Evolutionary conservation across 2,888 invertebrate genomes (phyloP).

Genomic region (Oxycera nigricornis): DNA sequence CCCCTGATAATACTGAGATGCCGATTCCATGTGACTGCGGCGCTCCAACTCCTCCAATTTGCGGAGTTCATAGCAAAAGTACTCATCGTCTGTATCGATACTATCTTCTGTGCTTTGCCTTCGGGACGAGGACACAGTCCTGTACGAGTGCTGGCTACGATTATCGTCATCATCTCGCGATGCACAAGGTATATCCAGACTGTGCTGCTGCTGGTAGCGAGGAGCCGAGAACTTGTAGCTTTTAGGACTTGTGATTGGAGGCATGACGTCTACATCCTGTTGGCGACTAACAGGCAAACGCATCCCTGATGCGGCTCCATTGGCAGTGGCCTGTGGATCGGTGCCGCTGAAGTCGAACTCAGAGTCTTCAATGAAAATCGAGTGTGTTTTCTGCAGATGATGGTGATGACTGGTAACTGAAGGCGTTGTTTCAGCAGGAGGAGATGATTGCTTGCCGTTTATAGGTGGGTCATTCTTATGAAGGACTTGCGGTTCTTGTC

Average conservation of each 20-base stretch:
- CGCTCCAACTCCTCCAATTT: slow-evolving; percentile 87
- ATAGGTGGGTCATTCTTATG: background rate
- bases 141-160: slow-evolving; percentile 84
- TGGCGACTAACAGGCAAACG: background rate
- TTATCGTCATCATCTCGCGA: slow-evolving; percentile 83
- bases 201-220: slow-evolving; percentile 71
- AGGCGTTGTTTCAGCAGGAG: background rate
- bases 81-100: slow-evolving; percentile 92
- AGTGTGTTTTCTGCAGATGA: slow-evolving; percentile 51
- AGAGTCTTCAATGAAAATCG: slow-evolving; percentile 52
- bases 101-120: slow-evolving; percentile 92
- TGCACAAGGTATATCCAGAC: slow-evolving; percentile 79
- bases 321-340: slow-evolving; percentile 2
- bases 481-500: background rate
- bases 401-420: slow-evolving; percentile 39
- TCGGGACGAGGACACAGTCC: slow-evolving; percentile 86
- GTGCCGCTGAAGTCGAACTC: slow-evolving; percentile 41
- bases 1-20: slow-evolving; percentile 44
- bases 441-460: background rate
- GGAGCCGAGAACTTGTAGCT: slow-evolving; percentile 68
- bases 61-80: slow-evolving; percentile 87
- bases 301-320: background rate
- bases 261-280: slow-evolving; percentile 34
- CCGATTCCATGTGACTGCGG: slow-evolving; percentile 70
- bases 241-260: slow-evolving; percentile 56